Conservation (phyloP, 1,140 invertebrate genomes). For the Teleopsis dalmanni region DNA sequence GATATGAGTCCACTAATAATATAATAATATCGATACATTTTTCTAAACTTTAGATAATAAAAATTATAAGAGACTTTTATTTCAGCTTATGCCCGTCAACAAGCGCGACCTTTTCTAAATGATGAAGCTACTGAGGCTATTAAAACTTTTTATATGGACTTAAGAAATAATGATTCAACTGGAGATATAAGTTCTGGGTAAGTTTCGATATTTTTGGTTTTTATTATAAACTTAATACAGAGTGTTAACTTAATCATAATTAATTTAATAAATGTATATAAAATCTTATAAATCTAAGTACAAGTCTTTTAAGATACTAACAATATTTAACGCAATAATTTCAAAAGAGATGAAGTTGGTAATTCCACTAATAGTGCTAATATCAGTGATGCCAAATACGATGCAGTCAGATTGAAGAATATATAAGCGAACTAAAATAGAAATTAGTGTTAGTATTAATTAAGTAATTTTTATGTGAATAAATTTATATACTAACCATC, state of each 20-base stretch:
- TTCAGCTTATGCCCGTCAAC: slow-evolving; percentile 72
- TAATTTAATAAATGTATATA: neutral
- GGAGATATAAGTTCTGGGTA: slow-evolving; percentile 7
- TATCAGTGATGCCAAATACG: slow-evolving; percentile 33
- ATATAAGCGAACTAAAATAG: slow-evolving; percentile 30
- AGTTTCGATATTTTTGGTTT: no score
- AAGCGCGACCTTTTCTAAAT: slow-evolving; percentile 74
- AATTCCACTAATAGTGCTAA: slow-evolving; percentile 42
- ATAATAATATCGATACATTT: no score
- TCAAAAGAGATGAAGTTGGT: slow-evolving; percentile 48
- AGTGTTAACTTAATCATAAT: neutral
- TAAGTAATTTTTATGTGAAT: neutral
- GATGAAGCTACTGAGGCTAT: slow-evolving; percentile 60
- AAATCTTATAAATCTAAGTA: neutral
- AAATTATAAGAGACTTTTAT: neutral
- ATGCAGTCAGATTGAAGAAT: slow-evolving; percentile 29
- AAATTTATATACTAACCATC: slow-evolving; percentile 21
- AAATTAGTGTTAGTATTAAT: neutral
- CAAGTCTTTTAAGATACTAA: neutral
- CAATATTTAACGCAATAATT: slow-evolving; percentile 42
- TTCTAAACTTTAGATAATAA: no score
- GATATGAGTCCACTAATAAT: no score
- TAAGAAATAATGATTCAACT: slow-evolving; percentile 46
- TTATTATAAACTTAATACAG: no score
- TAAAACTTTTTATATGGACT: slow-evolving; percentile 74